These are phyloP conservation scores for Drosophila siamana DNA, from an alignment of 2,888 invertebrate species.

Conservation along the genomic window DNA sequence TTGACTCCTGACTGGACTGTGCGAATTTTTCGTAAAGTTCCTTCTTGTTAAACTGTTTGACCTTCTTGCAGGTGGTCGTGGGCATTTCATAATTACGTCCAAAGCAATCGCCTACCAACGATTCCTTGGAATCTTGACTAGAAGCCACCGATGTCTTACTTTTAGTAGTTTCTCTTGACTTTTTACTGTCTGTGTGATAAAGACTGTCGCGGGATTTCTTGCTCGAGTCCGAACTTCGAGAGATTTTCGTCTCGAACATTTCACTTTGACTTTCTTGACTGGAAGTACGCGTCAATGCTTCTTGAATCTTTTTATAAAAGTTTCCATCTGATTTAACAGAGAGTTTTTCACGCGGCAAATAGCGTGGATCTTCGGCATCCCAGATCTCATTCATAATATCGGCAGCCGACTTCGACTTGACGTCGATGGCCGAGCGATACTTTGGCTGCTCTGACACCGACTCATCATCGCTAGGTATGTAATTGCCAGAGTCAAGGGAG, in stretches of 20 bases:
- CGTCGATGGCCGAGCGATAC: constrained; percentile 87
- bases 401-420: constrained; percentile 89
- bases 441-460: constrained; percentile 87
- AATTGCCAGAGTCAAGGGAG: constrained; percentile 92
- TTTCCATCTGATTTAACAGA: constrained; percentile 91
- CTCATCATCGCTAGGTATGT: constrained; percentile 91
- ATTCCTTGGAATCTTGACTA: constrained; percentile 90
- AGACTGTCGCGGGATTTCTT: constrained; percentile 89
- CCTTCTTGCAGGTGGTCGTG: constrained; percentile 85
- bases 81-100: constrained; percentile 86
- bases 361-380: constrained; percentile 91
- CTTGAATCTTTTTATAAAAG: constrained; percentile 90
- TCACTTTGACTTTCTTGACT: constrained; percentile 90
- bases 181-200: constrained; percentile 89
- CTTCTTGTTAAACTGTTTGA: constrained; percentile 82
- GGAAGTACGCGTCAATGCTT: constrained; percentile 88
- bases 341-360: constrained; percentile 90
- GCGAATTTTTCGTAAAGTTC: constrained; percentile 86
- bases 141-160: constrained; percentile 88
- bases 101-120: constrained; percentile 84
- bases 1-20: constrained; percentile 90
- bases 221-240: constrained; percentile 89
- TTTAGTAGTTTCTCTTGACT: constrained; percentile 88
- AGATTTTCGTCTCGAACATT: constrained; percentile 89
- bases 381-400: constrained; percentile 92